A percentile compares a stretch with the other conserved stretches of the same genome.
Conservation (phyloP, 2,888 invertebrate genomes). For the Ophraella communa region DNA sequence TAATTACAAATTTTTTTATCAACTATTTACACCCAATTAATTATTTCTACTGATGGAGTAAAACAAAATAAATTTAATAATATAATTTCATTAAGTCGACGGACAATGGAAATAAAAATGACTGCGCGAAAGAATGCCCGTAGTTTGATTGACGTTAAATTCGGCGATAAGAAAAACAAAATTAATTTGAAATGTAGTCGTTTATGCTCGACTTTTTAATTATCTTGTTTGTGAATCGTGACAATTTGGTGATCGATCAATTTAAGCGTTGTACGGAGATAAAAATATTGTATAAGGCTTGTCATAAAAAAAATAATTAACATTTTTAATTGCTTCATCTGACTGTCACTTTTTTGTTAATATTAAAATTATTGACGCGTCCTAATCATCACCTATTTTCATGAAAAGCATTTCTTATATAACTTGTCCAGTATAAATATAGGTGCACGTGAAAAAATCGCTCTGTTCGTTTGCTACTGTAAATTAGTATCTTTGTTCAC, state of each 20-base stretch:
- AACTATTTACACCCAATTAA: conserved; percentile 5
- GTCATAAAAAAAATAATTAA: neutral
- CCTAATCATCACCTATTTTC: too few species aligned
- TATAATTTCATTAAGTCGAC: conserved; percentile 1
- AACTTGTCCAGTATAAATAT: too few species aligned
- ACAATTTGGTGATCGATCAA: conserved; percentile 13
- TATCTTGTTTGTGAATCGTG: conserved; percentile 12
- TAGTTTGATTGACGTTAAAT: conserved; percentile 8
- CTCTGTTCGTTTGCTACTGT: too few species aligned
- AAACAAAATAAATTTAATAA: neutral
- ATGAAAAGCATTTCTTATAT: too few species aligned
- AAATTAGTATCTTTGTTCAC: too few species aligned
- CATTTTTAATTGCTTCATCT: neutral
- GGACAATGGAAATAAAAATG: conserved; percentile 8
- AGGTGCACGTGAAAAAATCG: too few species aligned
- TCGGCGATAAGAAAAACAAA: conserved; percentile 10
- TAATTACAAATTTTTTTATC: neutral
- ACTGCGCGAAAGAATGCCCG: conserved; percentile 1
- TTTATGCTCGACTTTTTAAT: conserved; percentile 15
- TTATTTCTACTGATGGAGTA: conserved; percentile 5
- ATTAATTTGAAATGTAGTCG: conserved; percentile 13
- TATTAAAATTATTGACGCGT: neutral
- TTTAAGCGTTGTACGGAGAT: conserved; percentile 2
- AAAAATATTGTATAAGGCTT: conserved; percentile 4
- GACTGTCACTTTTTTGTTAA: neutral